Base-by-base conservation (phyloP, 2,888 invertebrate species). In the Willowsia nigromaculata region DNA sequence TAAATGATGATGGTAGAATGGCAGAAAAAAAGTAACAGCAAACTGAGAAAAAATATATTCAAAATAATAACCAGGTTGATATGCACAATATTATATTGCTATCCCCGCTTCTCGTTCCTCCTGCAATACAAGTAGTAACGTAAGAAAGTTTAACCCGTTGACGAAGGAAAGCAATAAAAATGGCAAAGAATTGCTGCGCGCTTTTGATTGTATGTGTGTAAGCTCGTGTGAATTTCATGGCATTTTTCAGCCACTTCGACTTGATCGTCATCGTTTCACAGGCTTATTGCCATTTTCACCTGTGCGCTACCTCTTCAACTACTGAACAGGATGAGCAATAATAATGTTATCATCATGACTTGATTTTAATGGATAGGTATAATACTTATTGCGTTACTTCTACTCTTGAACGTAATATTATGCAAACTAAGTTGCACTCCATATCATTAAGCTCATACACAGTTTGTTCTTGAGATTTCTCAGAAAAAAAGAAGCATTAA, bases 161-260 rank as follows among this genome's bases (percentile, higher is more conserved):
- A 59, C 9, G 22, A 56, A 22, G 22, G 15, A 59, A 25, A 27
- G 27, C 1, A 9, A 59, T 22, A 56, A 18, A 6, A 56, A 56
- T 18, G 13, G 13, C 13, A 7, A 13, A 9, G 47, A 7, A 13
- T n/a, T n/a, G n/a, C 15, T 5, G 47, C 15, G 47, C 7, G 13
- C 47, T 33, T 25, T 18, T 6, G 33, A 71, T 53, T 47, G 71
- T 40, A 53, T 50, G 80, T 56, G 56, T 27, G 82, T 30, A 43
- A 59, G 78, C 85, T 78, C 85, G 85, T 86, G 85, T 86, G 80
- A 86, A 86, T 86, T 86, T 86, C 85, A 86, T 86, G 85, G 85
- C 68, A 80, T 18, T 86, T 86, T 68, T 84, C 40, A 62, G 76
- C 59, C 85, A 50, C 59, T 76, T 65, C n/a, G n/a, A n/a, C n/a